Conservation (phyloP, 2,113 vertebrate genomes). For the Eulacestoma nigropectus region DNA sequence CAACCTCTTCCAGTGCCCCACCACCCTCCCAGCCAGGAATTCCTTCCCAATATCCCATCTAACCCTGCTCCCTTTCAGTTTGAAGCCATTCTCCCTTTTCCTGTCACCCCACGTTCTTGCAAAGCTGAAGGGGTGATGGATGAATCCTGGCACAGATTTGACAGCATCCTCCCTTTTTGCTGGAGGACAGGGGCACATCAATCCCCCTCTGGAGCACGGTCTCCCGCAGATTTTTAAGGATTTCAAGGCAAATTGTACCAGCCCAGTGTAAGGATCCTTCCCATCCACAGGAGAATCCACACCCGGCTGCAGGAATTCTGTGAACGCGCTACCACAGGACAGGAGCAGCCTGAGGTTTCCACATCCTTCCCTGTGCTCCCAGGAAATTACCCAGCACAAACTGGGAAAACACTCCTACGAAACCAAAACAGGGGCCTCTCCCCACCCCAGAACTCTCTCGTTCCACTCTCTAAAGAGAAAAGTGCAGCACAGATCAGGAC, state of each 20-base stretch:
- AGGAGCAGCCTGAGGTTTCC: background rate
- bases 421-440: background rate
- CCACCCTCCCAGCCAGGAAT: background rate
- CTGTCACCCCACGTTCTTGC: background rate
- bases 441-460: background rate
- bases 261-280: background rate
- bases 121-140: background rate
- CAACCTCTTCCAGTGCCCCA: background rate
- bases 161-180: background rate
- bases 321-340: too few relatives aligned
- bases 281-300: background rate
- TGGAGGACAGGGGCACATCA: background rate
- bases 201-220: background rate
- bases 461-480: background rate
- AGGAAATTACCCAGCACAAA: background rate
- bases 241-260: background rate
- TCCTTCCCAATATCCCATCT: background rate
- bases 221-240: background rate
- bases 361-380: rapidly evolving
- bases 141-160: background rate
- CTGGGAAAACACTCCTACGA: background rate
- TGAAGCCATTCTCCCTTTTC: background rate
- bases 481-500: background rate
- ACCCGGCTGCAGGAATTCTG: too few relatives aligned
- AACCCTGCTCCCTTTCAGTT: background rate